These are phyloP conservation scores for Mionectes olivaceus DNA, from an alignment of 2,797 vertebrate genomes.

Conservation along the genomic window DNA sequence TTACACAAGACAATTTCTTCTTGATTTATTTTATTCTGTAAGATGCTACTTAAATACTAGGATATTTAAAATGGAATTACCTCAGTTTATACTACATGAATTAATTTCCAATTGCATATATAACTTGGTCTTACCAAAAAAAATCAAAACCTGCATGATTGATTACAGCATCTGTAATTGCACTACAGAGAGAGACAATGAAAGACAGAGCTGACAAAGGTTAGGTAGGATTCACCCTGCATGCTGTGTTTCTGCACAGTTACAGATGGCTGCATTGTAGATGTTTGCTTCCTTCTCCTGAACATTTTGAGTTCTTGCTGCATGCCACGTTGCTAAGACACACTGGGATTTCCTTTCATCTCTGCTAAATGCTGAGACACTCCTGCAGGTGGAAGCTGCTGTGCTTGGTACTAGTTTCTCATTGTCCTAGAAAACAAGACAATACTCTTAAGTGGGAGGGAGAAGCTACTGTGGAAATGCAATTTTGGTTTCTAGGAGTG, in stretches of 20 bases:
- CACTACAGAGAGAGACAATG: not conserved
- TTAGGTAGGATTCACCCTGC: not conserved
- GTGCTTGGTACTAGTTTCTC: not conserved
- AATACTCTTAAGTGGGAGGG: not conserved
- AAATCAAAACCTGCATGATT: not conserved
- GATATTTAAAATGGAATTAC: not conserved
- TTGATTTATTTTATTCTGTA: not conserved
- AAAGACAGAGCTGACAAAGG: not conserved
- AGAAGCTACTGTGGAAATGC: not conserved
- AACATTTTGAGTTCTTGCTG: not conserved
- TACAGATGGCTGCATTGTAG: not conserved
- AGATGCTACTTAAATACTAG: not conserved
- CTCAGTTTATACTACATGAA: not conserved
- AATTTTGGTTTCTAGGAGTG: not conserved
- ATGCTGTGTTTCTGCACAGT: not conserved
- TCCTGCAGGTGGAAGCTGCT: not conserved
- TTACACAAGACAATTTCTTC: not conserved
- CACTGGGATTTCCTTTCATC: not conserved
- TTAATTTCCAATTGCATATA: not conserved
- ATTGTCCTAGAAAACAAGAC: not conserved
- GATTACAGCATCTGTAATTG: not conserved
- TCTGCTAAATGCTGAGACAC: not conserved
- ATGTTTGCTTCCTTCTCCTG: not conserved
- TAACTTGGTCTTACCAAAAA: not conserved
- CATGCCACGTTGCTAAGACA: not conserved